phyloP scores from a whole-genome alignment of 2,888 invertebrate genomes.

The Philonicus albiceps region DNA sequence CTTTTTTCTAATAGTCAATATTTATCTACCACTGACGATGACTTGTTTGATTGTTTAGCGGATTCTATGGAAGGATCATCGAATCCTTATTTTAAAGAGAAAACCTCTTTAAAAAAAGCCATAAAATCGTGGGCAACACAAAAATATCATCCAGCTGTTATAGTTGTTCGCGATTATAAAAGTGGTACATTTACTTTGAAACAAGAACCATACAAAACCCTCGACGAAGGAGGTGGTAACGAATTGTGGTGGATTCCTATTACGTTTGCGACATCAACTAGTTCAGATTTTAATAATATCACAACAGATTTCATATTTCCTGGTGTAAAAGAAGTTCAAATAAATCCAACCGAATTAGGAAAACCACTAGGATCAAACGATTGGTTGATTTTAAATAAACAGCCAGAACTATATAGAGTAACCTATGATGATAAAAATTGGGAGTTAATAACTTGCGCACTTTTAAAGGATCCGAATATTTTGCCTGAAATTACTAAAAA shows the following conservation, averaged over 20 bases:
- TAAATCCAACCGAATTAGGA: not conserved
- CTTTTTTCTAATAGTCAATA: not conserved
- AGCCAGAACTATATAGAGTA: conserved; percentile 68
- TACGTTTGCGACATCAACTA: conserved; percentile 57
- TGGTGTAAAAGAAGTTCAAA: not conserved
- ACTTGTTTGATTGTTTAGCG: conserved; percentile 57
- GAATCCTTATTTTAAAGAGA: conserved; percentile 49
- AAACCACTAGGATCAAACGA: conserved; percentile 51
- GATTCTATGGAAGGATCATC: conserved; percentile 52
- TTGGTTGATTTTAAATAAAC: conserved; percentile 61
- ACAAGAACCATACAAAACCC: conserved; percentile 60
- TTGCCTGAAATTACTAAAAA: conserved; percentile 82
- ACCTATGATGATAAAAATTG: conserved; percentile 76
- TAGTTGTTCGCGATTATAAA: conserved; percentile 65
- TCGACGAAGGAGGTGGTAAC: conserved; percentile 47
- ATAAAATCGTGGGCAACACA: conserved; percentile 72
- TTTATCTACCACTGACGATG: conserved; percentile 53
- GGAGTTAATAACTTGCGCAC: conserved; percentile 69
- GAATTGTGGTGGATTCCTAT: conserved; percentile 58
- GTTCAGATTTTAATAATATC: conserved; percentile 55
- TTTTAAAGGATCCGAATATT: conserved; percentile 69
- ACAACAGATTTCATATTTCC: conserved; percentile 44
- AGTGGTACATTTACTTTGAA: conserved; percentile 65
- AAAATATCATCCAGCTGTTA: conserved; percentile 69
- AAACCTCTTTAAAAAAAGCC: conserved; percentile 63